Conservation (phyloP, 2,113 vertebrate genomes). For the Bufo gargarizans region DNA sequence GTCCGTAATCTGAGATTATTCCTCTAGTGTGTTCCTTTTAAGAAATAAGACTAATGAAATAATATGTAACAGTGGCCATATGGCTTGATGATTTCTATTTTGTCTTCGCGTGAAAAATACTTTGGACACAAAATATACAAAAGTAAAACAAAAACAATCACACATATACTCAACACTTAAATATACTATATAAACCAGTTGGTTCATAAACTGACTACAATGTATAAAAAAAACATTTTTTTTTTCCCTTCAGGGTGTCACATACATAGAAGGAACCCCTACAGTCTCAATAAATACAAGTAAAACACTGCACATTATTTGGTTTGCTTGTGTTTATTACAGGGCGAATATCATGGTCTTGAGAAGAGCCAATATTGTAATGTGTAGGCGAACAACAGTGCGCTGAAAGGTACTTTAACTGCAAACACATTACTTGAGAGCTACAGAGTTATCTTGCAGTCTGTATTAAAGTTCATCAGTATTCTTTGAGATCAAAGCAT, state of each 20-base stretch:
- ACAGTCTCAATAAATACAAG: conserved; percentile 44
- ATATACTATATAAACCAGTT: conserved; percentile 60
- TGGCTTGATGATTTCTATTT: neutral
- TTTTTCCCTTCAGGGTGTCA: conserved; percentile 52
- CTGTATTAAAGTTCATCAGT: neutral
- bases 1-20: neutral
- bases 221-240: conserved; percentile 55
- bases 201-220: conserved; percentile 22
- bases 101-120: neutral
- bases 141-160: conserved; percentile 55
- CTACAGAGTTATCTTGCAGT: neutral
- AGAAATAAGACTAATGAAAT: neutral
- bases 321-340: conserved; percentile 51
- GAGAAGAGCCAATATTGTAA: neutral
- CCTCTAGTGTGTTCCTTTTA: neutral
- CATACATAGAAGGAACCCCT: conserved; percentile 50
- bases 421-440: neutral
- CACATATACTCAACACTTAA: conserved; percentile 63
- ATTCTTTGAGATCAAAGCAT: neutral
- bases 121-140: neutral
- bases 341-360: neutral
- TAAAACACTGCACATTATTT: conserved; percentile 50
- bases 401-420: neutral
- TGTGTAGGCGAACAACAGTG: neutral
- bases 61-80: neutral